Percentiles rank a stretch among this genome's conserved stretches.
Conservation (phyloP, 2,797 vertebrate species). For the Capromys pilorides region DNA sequence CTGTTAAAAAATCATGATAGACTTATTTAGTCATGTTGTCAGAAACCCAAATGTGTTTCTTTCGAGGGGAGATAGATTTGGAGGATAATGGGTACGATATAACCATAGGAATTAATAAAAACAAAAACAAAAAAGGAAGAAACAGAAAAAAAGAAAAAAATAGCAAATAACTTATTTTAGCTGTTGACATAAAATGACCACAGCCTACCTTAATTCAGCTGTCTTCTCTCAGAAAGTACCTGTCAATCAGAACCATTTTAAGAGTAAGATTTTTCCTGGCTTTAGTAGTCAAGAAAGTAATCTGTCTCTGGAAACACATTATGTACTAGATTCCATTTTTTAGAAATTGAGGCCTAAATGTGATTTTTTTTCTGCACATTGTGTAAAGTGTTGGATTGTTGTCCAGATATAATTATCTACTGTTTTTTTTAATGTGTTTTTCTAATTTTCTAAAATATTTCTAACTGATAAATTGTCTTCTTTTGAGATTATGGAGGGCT, state of each 20-base stretch:
- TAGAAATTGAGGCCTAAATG: slow-evolving; percentile 64
- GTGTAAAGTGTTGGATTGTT: background rate
- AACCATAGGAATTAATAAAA: slow-evolving; percentile 61
- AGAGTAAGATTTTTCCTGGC: slow-evolving; percentile 51
- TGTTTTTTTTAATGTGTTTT: background rate
- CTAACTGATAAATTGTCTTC: background rate
- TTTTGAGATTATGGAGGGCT: background rate
- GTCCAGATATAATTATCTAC: background rate
- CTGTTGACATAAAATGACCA: slow-evolving; percentile 78
- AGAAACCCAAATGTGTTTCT: slow-evolving; percentile 30
- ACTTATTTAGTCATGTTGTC: slow-evolving; percentile 27
- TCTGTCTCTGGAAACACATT: slow-evolving; percentile 65
- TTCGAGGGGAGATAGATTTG: slow-evolving; percentile 58
- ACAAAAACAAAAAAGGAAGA: too few species aligned
- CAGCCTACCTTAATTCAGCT: slow-evolving; percentile 75
- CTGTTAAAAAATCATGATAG: slow-evolving; percentile 46
- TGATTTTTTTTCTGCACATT: slow-evolving; percentile 40
- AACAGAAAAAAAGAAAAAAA: background rate
- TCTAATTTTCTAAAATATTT: slow-evolving; percentile 42
- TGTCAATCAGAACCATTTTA: slow-evolving; percentile 76
- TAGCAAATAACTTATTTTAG: slow-evolving; percentile 60
- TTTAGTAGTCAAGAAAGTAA: slow-evolving; percentile 68
- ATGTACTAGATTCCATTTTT: slow-evolving; percentile 65
- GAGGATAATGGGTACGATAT: slow-evolving; percentile 68
- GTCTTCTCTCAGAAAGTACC: slow-evolving; percentile 78